Conservation (phyloP, 2,113 vertebrate species). For the Paracanthobrama guichenoti region DNA sequence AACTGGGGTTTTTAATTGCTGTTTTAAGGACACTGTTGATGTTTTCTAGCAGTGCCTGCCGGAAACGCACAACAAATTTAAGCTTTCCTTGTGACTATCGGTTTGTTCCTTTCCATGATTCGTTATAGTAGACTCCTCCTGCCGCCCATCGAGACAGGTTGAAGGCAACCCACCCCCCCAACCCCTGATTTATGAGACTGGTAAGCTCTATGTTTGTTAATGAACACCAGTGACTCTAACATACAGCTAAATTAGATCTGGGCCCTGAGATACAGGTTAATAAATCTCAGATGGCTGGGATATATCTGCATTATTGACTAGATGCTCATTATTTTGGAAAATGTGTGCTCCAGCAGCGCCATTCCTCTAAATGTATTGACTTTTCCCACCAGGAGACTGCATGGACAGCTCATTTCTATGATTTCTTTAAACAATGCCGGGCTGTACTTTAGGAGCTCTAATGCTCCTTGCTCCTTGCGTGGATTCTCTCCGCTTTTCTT, state of each 20-base stretch:
- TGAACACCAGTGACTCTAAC: constrained; percentile 35
- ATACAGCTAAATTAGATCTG: constrained; percentile 34
- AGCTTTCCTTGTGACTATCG: neutral
- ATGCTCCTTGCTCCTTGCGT: neutral
- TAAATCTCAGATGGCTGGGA: constrained; percentile 45
- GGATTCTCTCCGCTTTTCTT: neutral
- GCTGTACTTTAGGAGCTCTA: neutral
- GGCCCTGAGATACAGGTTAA: constrained; percentile 41
- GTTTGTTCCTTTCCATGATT: neutral
- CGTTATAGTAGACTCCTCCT: constrained; percentile 12
- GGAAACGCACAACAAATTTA: neutral
- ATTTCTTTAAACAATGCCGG: constrained; percentile 36
- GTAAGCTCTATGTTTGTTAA: constrained; percentile 48
- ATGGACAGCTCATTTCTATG: constrained; percentile 24
- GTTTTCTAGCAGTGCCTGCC: neutral
- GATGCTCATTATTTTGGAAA: constrained; percentile 50
- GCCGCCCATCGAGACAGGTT: neutral
- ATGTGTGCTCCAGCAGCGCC: constrained; percentile 41
- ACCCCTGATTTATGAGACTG: constrained; percentile 30
- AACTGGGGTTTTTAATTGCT: neutral
- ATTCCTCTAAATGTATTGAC: constrained; percentile 39
- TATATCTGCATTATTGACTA: constrained; percentile 48
- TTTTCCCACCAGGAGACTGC: constrained; percentile 40
- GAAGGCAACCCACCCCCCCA: neutral
- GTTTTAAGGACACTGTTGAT: neutral